These are phyloP conservation scores for Ectropis crepuscularia DNA, from an alignment of 2,888 invertebrate genomes.

Conservation along the genomic window DNA sequence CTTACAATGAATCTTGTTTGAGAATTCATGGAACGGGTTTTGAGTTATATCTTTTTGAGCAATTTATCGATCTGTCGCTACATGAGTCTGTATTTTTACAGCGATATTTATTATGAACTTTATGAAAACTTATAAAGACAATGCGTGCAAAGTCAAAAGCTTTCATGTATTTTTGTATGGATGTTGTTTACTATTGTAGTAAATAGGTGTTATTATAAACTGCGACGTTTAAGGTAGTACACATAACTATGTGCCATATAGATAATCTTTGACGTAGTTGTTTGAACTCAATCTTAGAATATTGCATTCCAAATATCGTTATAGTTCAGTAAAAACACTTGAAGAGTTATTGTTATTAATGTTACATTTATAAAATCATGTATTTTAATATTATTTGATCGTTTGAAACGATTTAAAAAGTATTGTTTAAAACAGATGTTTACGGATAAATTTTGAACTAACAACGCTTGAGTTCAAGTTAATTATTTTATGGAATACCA, in stretches of 20 bases:
- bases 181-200: slow-evolving; percentile 52
- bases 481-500: slow-evolving; percentile 36
- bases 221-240: slow-evolving; percentile 20
- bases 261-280: slow-evolving; percentile 31
- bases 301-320: slow-evolving; percentile 63
- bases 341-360: slow-evolving; percentile 25
- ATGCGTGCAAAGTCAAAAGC: slow-evolving; percentile 40
- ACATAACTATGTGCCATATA: slow-evolving; percentile 11
- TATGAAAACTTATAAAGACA: slow-evolving; percentile 25
- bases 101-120: slow-evolving; percentile 12
- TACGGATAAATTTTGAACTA: background rate
- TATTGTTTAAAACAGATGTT: slow-evolving; percentile 15
- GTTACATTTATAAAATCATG: background rate
- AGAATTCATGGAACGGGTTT: slow-evolving; percentile 34
- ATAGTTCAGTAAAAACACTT: slow-evolving; percentile 22
- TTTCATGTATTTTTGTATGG: slow-evolving; percentile 70
- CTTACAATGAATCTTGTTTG: slow-evolving; percentile 28
- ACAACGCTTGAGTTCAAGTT: slow-evolving; percentile 23
- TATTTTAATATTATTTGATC: slow-evolving; percentile 45
- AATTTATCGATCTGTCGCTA: slow-evolving; percentile 9
- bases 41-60: slow-evolving; percentile 28
- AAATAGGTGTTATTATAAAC: slow-evolving; percentile 42
- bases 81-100: slow-evolving; percentile 8
- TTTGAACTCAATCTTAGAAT: slow-evolving; percentile 34
- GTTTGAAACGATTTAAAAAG: slow-evolving; percentile 61